phyloP scores from a whole-genome alignment of 2,888 invertebrate genomes.

The Tortricodes alternella region DNA sequence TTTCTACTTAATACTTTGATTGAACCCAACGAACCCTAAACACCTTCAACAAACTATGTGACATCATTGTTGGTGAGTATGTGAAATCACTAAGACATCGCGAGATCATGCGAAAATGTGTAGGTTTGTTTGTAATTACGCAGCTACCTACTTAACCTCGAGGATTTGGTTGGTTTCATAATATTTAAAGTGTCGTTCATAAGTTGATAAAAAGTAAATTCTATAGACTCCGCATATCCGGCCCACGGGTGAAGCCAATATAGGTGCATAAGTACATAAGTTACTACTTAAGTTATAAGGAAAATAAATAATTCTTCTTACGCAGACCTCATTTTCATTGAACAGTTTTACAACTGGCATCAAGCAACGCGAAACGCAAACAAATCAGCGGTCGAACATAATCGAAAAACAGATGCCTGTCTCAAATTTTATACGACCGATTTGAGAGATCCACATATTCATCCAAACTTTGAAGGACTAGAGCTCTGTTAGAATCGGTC shows the following conservation, averaged over 20 bases:
- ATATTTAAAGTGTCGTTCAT: constrained; percentile 6
- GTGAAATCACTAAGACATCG: constrained; percentile 14
- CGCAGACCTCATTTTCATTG: constrained; percentile 5
- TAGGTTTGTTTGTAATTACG: constrained; percentile 24
- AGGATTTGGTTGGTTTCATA: constrained; percentile 9
- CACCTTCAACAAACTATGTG: not conserved
- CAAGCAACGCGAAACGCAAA: constrained; percentile 36
- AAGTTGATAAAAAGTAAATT: not conserved
- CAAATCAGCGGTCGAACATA: constrained; percentile 37
- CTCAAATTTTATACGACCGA: constrained; percentile 29
- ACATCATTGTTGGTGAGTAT: constrained; percentile 20
- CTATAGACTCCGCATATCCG: too few species aligned
- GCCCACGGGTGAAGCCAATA: too few species aligned
- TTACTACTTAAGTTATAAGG: not conserved
- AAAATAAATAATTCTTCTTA: not conserved
- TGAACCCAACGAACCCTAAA: not conserved
- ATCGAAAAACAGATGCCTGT: constrained; percentile 41
- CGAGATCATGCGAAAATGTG: constrained; percentile 23
- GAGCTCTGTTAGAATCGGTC: constrained; percentile 7
- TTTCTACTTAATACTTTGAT: too few species aligned
- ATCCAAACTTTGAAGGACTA: too few species aligned
- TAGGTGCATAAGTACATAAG: too few species aligned
- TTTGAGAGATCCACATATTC: not conserved
- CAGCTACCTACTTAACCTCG: constrained; percentile 14
- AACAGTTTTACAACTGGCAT: constrained; percentile 24